Evolutionary conservation across 2,113 vertebrate genomes (phyloP), one percentile per base, ranked within the genome.

Genomic region (Lynx canadensis): DNA sequence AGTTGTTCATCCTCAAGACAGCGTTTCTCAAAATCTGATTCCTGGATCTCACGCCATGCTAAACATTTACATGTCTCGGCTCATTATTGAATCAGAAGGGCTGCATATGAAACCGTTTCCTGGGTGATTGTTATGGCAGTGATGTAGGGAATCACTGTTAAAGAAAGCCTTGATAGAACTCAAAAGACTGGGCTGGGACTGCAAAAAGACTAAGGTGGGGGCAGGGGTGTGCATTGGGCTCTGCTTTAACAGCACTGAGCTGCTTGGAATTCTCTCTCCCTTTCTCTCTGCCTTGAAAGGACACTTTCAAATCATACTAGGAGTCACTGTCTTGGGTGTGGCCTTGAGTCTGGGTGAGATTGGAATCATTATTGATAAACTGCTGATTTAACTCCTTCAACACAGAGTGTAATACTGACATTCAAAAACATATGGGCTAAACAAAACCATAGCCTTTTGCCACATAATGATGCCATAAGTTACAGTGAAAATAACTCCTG

Each of bases 361-460:
- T 87, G 48, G 36, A 33, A 65, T 55, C 1, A 1, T 91, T 92
- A 90, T 25, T 74, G 79, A 63, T 85, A 96, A 87, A 83, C 29
- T 57, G 14, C 86, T 74, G 66, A 68, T 95, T 95, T 93, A 52
- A n/a, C 76, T 48, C 74, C 74, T 78, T 48, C 41, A 78, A 48
- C 14, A 48, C 27, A 31, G 41, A 48, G 7, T 48, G 21, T 84
- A 96, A 52, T 31, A 31, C 3, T 82, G 33, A 74, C 86, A 74
- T 94, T 81, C 79, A 87, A 85, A 94, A 25, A 87, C 36, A 89
- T 31, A 31, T 36, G 33, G 4, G 21, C 23, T 45, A 81, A 85
- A 85, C 66, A 95, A 89, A 96, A 82, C 31, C 33, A 79, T 7
- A 71, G 18, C 16, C 18, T 92, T 95, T 89, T 83, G 55, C 23